These are phyloP conservation scores for Brevimyrus niger DNA, from an alignment of 2,113 vertebrate genomes.

Conservation along the genomic window DNA sequence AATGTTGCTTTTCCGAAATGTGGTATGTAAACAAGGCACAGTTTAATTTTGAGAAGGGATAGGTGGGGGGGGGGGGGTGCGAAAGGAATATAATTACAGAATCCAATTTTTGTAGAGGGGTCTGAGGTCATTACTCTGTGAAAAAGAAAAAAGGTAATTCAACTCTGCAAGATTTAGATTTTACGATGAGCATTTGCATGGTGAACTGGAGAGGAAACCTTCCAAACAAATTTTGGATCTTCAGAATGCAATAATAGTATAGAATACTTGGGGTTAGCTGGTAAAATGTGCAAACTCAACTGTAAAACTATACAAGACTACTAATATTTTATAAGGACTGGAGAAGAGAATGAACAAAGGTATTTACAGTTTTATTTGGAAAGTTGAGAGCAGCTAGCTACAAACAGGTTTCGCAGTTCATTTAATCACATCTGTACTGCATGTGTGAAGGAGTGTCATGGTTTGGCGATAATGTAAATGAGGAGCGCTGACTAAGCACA, in stretches of 20 bases:
- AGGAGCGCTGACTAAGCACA: background rate
- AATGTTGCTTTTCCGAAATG: background rate
- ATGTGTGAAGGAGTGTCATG: background rate
- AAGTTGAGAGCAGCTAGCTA: background rate
- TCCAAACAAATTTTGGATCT: background rate
- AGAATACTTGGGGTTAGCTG: background rate
- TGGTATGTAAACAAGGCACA: background rate
- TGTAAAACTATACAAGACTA: background rate
- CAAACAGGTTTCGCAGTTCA: background rate
- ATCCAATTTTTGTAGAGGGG: background rate
- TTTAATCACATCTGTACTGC: background rate
- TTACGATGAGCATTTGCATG: background rate
- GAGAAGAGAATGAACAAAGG: background rate
- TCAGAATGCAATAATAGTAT: background rate
- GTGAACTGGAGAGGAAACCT: background rate
- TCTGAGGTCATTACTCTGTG: background rate
- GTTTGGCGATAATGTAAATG: background rate
- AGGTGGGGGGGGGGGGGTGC: background rate
- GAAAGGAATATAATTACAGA: background rate
- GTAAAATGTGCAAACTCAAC: background rate
- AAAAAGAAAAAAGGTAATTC: background rate
- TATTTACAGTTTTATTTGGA: background rate
- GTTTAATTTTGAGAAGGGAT: background rate
- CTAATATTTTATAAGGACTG: background rate
- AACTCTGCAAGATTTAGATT: background rate